Percentiles rank a stretch among this genome's conserved stretches.
These are phyloP conservation scores for Rhizomys pruinosus DNA, from an alignment of 2,113 vertebrate species.

Conservation along the genomic window DNA sequence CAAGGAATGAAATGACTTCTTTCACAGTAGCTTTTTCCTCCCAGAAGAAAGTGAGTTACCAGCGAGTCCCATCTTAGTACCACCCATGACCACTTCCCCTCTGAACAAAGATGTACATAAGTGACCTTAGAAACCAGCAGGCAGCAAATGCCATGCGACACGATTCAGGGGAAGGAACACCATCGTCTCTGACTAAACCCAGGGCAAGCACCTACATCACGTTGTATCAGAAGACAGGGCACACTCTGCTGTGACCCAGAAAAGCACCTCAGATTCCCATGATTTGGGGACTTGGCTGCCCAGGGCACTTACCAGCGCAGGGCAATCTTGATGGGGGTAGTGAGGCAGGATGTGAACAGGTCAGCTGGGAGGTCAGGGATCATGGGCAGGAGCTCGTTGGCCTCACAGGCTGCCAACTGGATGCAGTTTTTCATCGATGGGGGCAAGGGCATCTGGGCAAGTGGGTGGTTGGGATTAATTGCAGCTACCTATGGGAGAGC, in stretches of 20 bases:
- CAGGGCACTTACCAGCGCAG: constrained; percentile 92
- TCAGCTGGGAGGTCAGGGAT: constrained; percentile 97
- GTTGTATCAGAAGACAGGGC: background rate
- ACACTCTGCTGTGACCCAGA: constrained; percentile 32
- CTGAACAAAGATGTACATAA: rapidly evolving
- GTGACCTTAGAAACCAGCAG: too few relatives aligned
- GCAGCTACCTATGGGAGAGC: constrained; percentile 92
- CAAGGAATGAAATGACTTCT: background rate
- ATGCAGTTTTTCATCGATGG: constrained; percentile 99
- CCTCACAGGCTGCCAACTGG: constrained; percentile 97
- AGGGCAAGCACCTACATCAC: constrained; percentile 54
- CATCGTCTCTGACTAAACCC: constrained; percentile 67
- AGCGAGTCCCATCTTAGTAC: rapidly evolving
- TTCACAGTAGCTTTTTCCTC: background rate
- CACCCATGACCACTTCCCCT: too few relatives aligned
- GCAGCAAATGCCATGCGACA: rapidly evolving
- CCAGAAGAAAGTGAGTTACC: background rate
- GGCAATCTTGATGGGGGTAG: constrained; percentile 98
- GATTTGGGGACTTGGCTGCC: rapidly evolving
- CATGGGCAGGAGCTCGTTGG: constrained; percentile 97
- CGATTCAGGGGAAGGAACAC: constrained; percentile 50
- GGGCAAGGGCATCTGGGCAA: constrained; percentile 97
- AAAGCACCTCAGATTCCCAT: background rate
- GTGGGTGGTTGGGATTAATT: constrained; percentile 97
- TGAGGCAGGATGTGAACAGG: constrained; percentile 99